These are phyloP conservation scores for Campoplex nolae DNA, from an alignment of 2,888 invertebrate genomes.

Conservation along the genomic window DNA sequence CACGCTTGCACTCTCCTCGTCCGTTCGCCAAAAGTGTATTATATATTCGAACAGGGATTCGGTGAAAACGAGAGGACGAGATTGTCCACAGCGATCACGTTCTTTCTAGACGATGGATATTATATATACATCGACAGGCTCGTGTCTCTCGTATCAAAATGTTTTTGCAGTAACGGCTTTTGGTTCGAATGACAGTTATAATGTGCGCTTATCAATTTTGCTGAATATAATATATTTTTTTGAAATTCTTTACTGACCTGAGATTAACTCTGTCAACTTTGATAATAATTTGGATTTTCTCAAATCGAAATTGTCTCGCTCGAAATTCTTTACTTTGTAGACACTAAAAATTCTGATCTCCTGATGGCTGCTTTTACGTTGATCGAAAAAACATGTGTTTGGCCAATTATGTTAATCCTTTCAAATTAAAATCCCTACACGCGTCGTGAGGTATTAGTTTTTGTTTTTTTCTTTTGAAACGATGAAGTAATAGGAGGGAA, in stretches of 20 bases:
- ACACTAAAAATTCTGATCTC: no score
- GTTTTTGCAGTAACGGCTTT: conserved; percentile 41
- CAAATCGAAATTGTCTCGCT: no score
- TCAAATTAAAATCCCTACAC: neutral
- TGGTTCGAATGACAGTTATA: conserved; percentile 3
- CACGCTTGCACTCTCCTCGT: conserved; percentile 25
- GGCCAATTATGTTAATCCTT: no score
- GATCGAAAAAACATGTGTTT: no score
- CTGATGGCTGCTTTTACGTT: no score
- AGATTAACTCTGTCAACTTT: neutral
- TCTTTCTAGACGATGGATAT: conserved; percentile 27
- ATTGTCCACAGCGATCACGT: conserved; percentile 65
- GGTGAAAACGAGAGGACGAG: conserved; percentile 64
- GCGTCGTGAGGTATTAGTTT: neutral
- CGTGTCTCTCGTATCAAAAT: conserved; percentile 42
- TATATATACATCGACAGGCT: neutral
- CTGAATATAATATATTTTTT: neutral
- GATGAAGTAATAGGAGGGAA: neutral
- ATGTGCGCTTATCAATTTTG: conserved; percentile 15
- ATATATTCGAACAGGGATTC: conserved; percentile 54
- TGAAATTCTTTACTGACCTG: no score
- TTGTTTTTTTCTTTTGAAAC: neutral
- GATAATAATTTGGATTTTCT: neutral
- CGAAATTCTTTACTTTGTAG: no score
- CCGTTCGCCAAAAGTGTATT: conserved; percentile 54